phyloP scores from a whole-genome alignment of 1,140 invertebrate genomes.

The Mya arenaria region DNA sequence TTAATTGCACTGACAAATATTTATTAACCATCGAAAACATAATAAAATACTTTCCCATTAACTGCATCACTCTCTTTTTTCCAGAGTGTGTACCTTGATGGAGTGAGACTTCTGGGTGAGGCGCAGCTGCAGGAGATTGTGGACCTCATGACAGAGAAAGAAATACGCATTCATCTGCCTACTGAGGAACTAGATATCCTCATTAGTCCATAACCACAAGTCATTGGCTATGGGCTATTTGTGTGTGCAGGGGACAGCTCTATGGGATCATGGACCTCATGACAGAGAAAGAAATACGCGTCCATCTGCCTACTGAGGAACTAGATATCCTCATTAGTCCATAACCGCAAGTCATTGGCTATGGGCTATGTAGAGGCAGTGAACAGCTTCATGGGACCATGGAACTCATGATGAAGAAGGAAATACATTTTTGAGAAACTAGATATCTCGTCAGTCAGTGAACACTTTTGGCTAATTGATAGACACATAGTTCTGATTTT shows the following conservation, averaged over 20 bases:
- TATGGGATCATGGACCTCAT: conserved; percentile 81
- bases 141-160: conserved; percentile 82
- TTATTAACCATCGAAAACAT: no score
- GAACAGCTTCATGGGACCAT: no score
- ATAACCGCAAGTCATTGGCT: neutral
- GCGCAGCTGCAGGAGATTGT: conserved; percentile 77
- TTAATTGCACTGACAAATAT: neutral
- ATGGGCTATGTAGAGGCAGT: neutral
- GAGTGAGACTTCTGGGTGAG: conserved; percentile 75
- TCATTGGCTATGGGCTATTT: neutral
- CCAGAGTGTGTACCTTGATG: conserved; percentile 80
- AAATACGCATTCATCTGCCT: conserved; percentile 80
- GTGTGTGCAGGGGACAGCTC: conserved; percentile 63
- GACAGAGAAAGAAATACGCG: conserved; percentile 81
- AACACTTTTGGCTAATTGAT: no score
- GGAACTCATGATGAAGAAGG: no score
- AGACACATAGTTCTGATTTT: no score
- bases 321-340: conserved; percentile 77
- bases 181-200: conserved; percentile 82
- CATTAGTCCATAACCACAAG: conserved; percentile 11
- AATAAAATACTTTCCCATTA: neutral
- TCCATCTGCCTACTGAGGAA: conserved; percentile 81
- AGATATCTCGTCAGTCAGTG: no score
- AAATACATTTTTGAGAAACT: no score
- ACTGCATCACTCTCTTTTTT: no score